Percentiles rank a stretch among this genome's conserved stretches.
phyloP scores from a whole-genome alignment of 1,140 invertebrate species.

The Drosophila pachea region DNA sequence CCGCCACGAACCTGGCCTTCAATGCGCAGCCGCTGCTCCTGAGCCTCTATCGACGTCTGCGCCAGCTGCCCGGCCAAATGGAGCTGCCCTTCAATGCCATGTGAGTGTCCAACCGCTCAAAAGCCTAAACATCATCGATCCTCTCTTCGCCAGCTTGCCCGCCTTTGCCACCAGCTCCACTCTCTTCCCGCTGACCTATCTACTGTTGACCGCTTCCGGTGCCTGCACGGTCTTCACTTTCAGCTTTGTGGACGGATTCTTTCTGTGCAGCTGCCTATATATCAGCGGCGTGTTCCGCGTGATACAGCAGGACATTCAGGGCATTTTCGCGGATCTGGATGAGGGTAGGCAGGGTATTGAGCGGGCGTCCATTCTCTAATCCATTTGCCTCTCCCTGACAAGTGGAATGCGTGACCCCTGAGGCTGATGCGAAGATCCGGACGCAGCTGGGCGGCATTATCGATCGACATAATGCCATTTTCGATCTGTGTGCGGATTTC shows the following conservation, averaged over 20 bases:
- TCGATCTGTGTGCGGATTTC: constrained; percentile 73
- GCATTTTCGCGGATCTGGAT: constrained; percentile 55
- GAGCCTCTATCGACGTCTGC: constrained; percentile 49
- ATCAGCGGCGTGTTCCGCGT: constrained; percentile 67
- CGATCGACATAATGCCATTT: constrained; percentile 72
- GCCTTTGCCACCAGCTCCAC: constrained; percentile 36
- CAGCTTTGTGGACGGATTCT: constrained; percentile 71
- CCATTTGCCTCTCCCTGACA: background rate
- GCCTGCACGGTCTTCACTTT: constrained; percentile 70
- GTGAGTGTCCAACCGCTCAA: constrained; percentile 37
- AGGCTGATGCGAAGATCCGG: constrained; percentile 49
- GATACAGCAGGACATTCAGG: constrained; percentile 64
- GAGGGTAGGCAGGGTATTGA: constrained; percentile 40
- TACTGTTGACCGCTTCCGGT: constrained; percentile 59
- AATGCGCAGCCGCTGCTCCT: constrained; percentile 55
- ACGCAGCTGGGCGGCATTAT: constrained; percentile 44
- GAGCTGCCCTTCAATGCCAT: constrained; percentile 62
- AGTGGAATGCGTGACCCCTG: constrained; percentile 39
- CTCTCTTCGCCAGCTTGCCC: constrained; percentile 43
- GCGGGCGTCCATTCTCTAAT: background rate
- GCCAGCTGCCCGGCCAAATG: constrained; percentile 34
- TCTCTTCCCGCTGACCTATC: constrained; percentile 62
- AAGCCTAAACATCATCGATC: background rate
- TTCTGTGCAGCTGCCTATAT: constrained; percentile 69
- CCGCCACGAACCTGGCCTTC: constrained; percentile 49